Evolutionary conservation across 2,888 invertebrate species (phyloP), one percentile per base, ranked within the genome.

Genomic region (Euplexia lucipara): DNA sequence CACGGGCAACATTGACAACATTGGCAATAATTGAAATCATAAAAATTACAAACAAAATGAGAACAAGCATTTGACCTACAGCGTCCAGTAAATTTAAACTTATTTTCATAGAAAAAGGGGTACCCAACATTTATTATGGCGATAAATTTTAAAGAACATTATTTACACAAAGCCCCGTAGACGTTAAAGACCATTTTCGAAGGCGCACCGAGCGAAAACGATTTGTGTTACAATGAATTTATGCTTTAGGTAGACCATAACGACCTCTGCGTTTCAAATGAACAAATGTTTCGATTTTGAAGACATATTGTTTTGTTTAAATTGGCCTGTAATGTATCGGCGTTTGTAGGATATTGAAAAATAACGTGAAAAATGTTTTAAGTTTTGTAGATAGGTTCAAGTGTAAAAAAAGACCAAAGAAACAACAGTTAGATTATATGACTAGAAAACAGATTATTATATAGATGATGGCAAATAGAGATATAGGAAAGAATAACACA

Each of bases 101-200:
- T 92, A 93, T 93, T 92, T 91, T 91, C 92, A 91, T 93, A 94
- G 91, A 91, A 93, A 93, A 92, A 91, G 82, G 92, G 91, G 91
- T 90, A 88, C 88, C 87, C 84, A 88, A 90, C 93, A 92, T 94
- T 94, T 94, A 94, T 94, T 94, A 92, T 90, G 83, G 90, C 92
- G 85, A 94, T 95, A 95, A 95, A 95, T 95, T 95, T 91, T 77
- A 87, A 88, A 88, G 90, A 92, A 92, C 94, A 94, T 94, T 94
- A 95, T 94, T 94, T 93, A 92, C 92, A 90, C 90, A 94, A 94
- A 95, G 94, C 95, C 89, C 87, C 87, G 89, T 85, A 87, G 94
- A 94, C 94, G 91, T 91, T 92, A 93, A 91, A 90, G 91, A 91
- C 93, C 93, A 90, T 92, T 94, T 92, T 89, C 89, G 89, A 92